phyloP scores from a whole-genome alignment of 1,140 invertebrate species.

The Triops longicaudatus region DNA sequence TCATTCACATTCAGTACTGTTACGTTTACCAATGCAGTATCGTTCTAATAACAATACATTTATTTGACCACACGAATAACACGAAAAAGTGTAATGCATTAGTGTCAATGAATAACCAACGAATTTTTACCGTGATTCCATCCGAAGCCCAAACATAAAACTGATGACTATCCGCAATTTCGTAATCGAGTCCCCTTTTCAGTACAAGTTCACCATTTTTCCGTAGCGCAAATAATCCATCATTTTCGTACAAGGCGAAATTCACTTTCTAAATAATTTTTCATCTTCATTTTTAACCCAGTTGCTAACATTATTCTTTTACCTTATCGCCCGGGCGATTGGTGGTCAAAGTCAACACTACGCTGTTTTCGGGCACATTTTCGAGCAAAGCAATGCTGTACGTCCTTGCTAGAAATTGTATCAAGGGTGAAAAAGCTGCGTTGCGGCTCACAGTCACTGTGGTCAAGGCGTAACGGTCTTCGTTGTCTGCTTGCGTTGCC shows the following conservation, averaged over 20 bases:
- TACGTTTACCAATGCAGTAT: conserved; percentile 62
- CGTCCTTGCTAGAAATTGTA: conserved; percentile 60
- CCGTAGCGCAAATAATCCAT: conserved; percentile 59
- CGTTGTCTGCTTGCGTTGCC: conserved; percentile 79
- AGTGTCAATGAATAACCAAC: too few species aligned
- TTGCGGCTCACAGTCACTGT: conserved; percentile 59
- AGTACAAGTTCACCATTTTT: conserved; percentile 70
- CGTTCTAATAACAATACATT: conserved; percentile 55
- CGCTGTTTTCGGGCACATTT: conserved; percentile 59
- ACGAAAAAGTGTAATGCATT: neutral
- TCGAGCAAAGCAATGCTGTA: conserved; percentile 65
- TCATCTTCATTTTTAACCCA: neutral
- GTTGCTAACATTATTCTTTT: conserved; percentile 29
- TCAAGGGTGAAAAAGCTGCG: conserved; percentile 41
- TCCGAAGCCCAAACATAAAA: conserved; percentile 78
- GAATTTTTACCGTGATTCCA: conserved; percentile 61
- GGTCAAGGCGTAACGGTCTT: conserved; percentile 73
- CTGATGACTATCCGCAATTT: conserved; percentile 49
- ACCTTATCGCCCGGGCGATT: conserved; percentile 52
- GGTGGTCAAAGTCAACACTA: conserved; percentile 55
- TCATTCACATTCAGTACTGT: conserved; percentile 82
- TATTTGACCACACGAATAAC: too few species aligned
- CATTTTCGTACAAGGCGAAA: conserved; percentile 36
- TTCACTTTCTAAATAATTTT: conserved; percentile 23
- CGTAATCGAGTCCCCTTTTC: conserved; percentile 67